Evolutionary conservation across 2,888 invertebrate species (phyloP).

Genomic region (Lochmaea crataegi): DNA sequence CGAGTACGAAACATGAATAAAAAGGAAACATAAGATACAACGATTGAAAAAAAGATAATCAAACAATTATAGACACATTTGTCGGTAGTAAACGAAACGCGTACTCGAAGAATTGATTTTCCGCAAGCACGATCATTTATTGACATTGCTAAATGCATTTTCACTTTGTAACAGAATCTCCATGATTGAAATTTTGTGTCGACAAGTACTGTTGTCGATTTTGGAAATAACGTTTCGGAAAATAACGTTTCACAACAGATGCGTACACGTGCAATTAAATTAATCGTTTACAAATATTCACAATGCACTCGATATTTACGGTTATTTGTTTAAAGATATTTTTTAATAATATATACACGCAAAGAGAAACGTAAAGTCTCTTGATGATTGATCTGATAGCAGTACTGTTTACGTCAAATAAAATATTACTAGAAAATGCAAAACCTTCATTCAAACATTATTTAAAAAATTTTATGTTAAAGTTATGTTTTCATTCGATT

Average conservation of each 20-base stretch:
- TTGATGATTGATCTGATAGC: no score
- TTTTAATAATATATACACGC: no score
- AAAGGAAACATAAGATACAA: not conserved
- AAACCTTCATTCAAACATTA: no score
- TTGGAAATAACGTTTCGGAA: constrained; percentile 9
- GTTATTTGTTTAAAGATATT: no score
- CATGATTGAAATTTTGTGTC: constrained; percentile 54
- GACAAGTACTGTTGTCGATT: constrained; percentile 42
- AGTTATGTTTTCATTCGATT: no score
- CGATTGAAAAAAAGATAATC: not conserved
- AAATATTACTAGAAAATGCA: no score
- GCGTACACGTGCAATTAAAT: constrained; percentile 53
- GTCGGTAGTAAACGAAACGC: not conserved
- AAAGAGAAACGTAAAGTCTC: no score
- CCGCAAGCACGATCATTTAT: constrained; percentile 42
- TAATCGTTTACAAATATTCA: constrained; percentile 43
- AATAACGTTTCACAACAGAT: constrained; percentile 45
- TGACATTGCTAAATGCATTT: constrained; percentile 48
- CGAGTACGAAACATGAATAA: not conserved
- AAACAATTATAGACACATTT: constrained; percentile 1
- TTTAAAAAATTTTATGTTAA: no score
- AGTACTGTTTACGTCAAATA: no score
- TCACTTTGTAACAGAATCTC: constrained; percentile 45
- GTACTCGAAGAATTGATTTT: constrained; percentile 17
- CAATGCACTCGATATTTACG: not conserved